Evolutionary conservation across 2,888 invertebrate genomes (phyloP).

Genomic region (Melieria omissa): DNA sequence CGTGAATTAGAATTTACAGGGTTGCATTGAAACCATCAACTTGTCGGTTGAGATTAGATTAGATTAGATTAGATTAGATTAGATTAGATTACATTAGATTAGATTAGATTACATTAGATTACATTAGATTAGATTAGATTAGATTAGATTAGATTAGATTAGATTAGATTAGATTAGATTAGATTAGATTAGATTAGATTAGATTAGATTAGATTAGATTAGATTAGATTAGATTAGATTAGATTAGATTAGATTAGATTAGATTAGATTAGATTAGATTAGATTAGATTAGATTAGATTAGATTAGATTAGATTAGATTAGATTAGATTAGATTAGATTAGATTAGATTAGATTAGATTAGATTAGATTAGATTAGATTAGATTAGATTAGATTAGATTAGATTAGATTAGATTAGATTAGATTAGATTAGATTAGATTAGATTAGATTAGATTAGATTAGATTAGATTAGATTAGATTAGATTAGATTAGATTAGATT

Average conservation of each 20-base stretch:
- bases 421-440: background rate
- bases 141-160: conserved; percentile 7
- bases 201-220: conserved; percentile 12
- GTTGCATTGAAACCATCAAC: background rate
- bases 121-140: conserved; percentile 9
- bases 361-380: conserved; percentile 7
- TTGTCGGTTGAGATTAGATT: conserved; percentile 4
- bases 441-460: too few species aligned
- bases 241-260: conserved; percentile 16
- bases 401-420: conserved; percentile 15
- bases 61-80: too few species aligned
- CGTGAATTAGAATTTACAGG: conserved; percentile 6
- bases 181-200: conserved; percentile 12
- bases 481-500: too few species aligned
- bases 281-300: conserved; percentile 16
- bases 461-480: too few species aligned
- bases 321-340: conserved; percentile 16
- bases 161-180: conserved; percentile 15
- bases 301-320: conserved; percentile 13
- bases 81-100: background rate
- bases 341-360: conserved; percentile 14
- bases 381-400: conserved; percentile 14
- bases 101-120: conserved; percentile 10
- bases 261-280: conserved; percentile 16
- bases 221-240: conserved; percentile 16